phyloP scores from a whole-genome alignment of 2,113 vertebrate species.

The Apodemus speciosus region DNA sequence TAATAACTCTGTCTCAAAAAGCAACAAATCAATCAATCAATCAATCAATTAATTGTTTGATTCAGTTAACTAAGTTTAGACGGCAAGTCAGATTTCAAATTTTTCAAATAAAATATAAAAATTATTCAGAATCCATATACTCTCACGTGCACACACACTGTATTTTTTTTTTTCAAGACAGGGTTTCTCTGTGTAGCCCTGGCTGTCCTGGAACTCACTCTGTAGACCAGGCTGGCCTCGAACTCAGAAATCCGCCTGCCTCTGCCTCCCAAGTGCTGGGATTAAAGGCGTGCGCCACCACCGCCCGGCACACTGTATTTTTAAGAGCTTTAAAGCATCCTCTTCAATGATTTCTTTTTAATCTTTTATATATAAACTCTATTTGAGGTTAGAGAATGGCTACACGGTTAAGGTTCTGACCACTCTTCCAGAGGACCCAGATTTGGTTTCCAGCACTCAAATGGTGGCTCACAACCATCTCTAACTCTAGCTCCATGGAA shows the following conservation, averaged over 20 bases:
- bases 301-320: no score
- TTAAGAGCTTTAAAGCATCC: neutral
- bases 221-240: no score
- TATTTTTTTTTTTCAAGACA: no score
- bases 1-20: neutral
- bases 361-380: slow-evolving; percentile 25
- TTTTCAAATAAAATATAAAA: slow-evolving; percentile 19
- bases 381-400: neutral
- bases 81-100: slow-evolving; percentile 12
- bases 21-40: no score
- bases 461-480: neutral
- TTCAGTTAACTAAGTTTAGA: slow-evolving; percentile 11
- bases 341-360: neutral
- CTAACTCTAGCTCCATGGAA: neutral
- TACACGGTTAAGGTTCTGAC: neutral
- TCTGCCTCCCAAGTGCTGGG: no score
- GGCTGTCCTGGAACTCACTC: no score
- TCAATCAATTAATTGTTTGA: no score
- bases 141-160: rapidly evolving
- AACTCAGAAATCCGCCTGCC: no score
- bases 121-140: neutral
- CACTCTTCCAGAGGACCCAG: neutral
- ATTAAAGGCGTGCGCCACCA: no score
- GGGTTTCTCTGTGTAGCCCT: no score
- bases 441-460: neutral